These are phyloP conservation scores for Selene dorsalis DNA, from an alignment of 2,797 vertebrate genomes.

Conservation along the genomic window DNA sequence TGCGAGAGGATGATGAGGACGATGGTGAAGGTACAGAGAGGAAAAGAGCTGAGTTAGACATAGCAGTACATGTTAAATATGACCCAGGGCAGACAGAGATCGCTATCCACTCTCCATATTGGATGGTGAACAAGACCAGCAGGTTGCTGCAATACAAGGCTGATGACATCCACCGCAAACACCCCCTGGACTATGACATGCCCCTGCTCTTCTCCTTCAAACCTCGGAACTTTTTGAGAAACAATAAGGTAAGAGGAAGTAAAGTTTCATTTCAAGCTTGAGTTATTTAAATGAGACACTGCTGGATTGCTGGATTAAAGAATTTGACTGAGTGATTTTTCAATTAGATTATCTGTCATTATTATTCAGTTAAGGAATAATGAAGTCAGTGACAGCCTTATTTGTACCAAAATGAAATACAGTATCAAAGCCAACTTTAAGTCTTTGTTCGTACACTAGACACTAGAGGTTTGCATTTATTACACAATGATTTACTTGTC, in stretches of 20 bases:
- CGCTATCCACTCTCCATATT: conserved; percentile 94
- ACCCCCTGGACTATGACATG: conserved; percentile 92
- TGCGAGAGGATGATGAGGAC: conserved; percentile 85
- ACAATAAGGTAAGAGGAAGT: conserved; percentile 90
- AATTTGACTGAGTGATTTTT: no score
- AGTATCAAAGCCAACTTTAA: background rate
- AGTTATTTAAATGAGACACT: background rate
- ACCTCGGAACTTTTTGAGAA: conserved; percentile 92
- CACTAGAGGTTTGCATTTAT: background rate
- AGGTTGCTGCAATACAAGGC: conserved; percentile 97
- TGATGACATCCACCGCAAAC: conserved; percentile 97
- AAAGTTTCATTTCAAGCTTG: background rate
- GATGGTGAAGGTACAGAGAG: conserved; percentile 81
- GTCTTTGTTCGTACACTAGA: background rate
- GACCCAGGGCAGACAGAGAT: conserved; percentile 88
- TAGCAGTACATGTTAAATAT: conserved; percentile 92
- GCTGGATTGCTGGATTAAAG: no score
- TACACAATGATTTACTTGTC: background rate
- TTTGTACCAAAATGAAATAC: background rate
- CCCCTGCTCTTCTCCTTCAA: conserved; percentile 98
- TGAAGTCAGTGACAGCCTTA: background rate
- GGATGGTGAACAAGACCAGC: conserved; percentile 98
- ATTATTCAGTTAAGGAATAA: background rate
- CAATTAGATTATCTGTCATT: background rate
- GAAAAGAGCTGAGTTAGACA: conserved; percentile 90